Conservation (phyloP, 2,797 vertebrate species). For the Paedocypris micromegethes region DNA sequence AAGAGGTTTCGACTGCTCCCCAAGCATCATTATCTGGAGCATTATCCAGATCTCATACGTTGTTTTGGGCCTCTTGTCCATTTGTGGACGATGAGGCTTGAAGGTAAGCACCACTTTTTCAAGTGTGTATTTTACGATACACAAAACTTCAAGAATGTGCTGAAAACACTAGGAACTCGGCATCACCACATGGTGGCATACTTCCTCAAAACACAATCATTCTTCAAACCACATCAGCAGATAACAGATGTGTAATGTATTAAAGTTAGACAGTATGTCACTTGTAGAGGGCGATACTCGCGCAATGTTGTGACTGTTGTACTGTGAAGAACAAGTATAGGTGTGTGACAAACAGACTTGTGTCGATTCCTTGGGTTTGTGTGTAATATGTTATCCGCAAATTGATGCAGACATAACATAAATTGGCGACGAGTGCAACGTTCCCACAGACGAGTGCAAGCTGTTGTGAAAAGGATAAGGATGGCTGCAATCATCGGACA, state of each 20-base stretch:
- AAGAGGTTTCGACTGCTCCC: neutral
- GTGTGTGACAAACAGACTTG: too few relatives aligned
- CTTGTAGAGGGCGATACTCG: too few relatives aligned
- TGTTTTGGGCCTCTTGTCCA: constrained; percentile 37
- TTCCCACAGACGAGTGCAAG: too few relatives aligned
- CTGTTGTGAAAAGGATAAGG: too few relatives aligned
- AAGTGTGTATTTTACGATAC: constrained; percentile 34
- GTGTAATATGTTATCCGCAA: too few relatives aligned
- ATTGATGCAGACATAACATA: neutral
- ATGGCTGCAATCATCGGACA: too few relatives aligned
- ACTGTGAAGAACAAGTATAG: too few relatives aligned
- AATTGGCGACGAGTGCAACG: constrained; percentile 5
- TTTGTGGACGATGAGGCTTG: constrained; percentile 39
- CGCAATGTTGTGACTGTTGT: too few relatives aligned
- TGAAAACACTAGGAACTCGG: constrained; percentile 25
- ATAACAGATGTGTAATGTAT: neutral
- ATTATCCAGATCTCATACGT: constrained; percentile 25
- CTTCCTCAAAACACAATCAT: constrained; percentile 10
- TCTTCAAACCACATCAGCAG: constrained; percentile 29
- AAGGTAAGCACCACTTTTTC: constrained; percentile 38
- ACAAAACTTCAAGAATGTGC: constrained; percentile 2
- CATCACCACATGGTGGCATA: constrained; percentile 39
- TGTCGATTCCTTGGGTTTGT: too few relatives aligned
- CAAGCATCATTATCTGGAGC: constrained; percentile 37
- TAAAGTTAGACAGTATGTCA: too few relatives aligned